Base-by-base conservation (phyloP, 2,113 vertebrate species). In the Nothocercus julius region DNA sequence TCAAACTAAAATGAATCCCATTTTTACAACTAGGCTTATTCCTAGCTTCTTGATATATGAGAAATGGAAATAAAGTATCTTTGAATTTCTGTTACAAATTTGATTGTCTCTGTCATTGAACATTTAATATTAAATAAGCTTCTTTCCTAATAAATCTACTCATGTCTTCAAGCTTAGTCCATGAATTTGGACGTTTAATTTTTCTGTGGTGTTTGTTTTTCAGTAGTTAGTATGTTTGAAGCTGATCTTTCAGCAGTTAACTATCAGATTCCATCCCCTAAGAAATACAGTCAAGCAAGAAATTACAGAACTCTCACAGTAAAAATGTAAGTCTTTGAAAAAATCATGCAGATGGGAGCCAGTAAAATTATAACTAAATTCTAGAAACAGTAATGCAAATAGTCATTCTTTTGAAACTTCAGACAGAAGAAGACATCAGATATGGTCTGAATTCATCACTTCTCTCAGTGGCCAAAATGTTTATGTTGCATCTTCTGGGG, bases 21-120 rank as follows among this genome's bases (percentile, higher is more conserved):
- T 98, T 98, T 98, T 98, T 98, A 98, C 98, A 97, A 97, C 95
- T 97, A 96, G 96, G 97, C 96, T 58, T 98, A 95, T 97, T 97
- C 97, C 89, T 98, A 98, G 98, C 97, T 96, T 98, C 98, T 98
- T 98, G 97, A 97, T 98, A 98, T 97, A 98, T 25, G 4, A 96
- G 96, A 98, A 97, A 97, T 98, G 96, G 98, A 98, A 98, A 98
- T 98, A 98, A 98, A 98, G 97, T 98, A 97, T 98, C 97, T 98
- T 98, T 97, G 97, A 98, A 97, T 98, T 98, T 98, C 97, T 98
- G 98, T 98, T 98, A 98, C 96, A 97, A 85, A 98, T 93, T 96
- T 96, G 96, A 98, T 98, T 97, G 97, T 97, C 97, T 98, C 96
- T 98, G 97, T 98, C 97, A 97, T 98, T 98, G 97, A 97, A 97